A percentile compares a stretch with the other conserved stretches of the same genome.
phyloP scores from a whole-genome alignment of 1,140 invertebrate species.

The Gonatopus flavifemur region DNA sequence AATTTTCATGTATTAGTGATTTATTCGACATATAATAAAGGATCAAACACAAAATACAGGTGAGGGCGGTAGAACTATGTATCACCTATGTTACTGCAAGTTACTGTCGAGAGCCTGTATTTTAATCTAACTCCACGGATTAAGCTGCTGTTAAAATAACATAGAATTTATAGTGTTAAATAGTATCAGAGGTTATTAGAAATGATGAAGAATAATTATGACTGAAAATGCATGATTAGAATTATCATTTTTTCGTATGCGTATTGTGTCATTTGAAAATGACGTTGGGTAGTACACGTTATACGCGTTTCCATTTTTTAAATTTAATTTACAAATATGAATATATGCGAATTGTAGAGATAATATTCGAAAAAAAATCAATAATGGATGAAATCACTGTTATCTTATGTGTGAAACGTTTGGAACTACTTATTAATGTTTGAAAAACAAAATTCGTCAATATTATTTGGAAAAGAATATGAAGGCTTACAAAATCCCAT shows the following conservation, averaged over 20 bases:
- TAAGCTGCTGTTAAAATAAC: conserved; percentile 55
- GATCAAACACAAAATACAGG: conserved; percentile 21
- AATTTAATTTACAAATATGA: too few relatives aligned
- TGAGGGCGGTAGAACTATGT: conserved; percentile 36
- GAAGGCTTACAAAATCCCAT: too few relatives aligned
- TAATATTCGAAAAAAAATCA: too few relatives aligned
- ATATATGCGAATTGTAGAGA: too few relatives aligned
- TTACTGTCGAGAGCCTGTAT: conserved; percentile 45
- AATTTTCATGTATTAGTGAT: too few relatives aligned
- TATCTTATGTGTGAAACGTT: too few relatives aligned
- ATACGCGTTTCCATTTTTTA: too few relatives aligned
- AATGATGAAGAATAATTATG: background rate
- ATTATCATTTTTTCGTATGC: background rate
- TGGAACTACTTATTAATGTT: too few relatives aligned
- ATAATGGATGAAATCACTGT: too few relatives aligned
- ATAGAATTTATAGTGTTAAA: conserved; percentile 39
- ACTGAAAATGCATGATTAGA: background rate
- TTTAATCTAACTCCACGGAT: conserved; percentile 51
- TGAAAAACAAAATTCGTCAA: too few relatives aligned
- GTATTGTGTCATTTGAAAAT: background rate
- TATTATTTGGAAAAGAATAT: too few relatives aligned
- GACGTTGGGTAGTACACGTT: too few relatives aligned
- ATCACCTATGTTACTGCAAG: conserved; percentile 56
- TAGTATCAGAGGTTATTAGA: conserved; percentile 1
- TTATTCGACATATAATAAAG: conserved; percentile 8